Conservation (phyloP, 2,797 vertebrate species). For the Okamejei kenojei region DNA sequence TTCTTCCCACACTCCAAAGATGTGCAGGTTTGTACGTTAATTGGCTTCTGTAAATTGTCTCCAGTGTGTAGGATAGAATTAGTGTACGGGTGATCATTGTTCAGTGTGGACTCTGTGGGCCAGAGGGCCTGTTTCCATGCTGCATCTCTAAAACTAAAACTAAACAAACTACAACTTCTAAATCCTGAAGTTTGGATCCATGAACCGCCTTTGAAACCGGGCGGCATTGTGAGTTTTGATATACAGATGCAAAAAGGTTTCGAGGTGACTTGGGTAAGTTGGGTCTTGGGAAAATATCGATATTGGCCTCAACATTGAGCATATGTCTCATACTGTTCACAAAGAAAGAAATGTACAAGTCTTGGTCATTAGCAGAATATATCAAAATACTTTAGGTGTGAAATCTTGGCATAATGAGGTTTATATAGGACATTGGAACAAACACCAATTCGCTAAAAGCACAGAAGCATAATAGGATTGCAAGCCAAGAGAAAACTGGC, state of each 20-base stretch:
- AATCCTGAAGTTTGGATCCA: no score
- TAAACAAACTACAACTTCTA: no score
- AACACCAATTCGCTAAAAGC: neutral
- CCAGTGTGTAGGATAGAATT: no score
- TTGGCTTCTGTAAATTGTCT: no score
- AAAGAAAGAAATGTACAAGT: neutral
- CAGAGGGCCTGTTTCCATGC: neutral
- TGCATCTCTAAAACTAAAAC: no score
- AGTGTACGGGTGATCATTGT: no score
- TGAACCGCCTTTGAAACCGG: no score
- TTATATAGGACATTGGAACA: neutral
- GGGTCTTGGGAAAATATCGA: neutral
- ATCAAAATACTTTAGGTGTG: neutral
- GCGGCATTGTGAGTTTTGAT: neutral
- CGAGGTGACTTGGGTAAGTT: no score
- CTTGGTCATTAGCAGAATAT: neutral
- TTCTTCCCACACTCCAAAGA: no score
- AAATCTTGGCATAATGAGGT: neutral
- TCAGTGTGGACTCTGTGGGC: no score
- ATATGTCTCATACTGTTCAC: neutral
- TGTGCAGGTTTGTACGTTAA: no score
- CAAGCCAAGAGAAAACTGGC: constrained; percentile 9
- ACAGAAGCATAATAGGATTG: neutral
- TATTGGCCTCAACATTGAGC: neutral
- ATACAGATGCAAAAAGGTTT: neutral